phyloP scores from a whole-genome alignment of 2,888 invertebrate species.

The Ctena decussata region DNA sequence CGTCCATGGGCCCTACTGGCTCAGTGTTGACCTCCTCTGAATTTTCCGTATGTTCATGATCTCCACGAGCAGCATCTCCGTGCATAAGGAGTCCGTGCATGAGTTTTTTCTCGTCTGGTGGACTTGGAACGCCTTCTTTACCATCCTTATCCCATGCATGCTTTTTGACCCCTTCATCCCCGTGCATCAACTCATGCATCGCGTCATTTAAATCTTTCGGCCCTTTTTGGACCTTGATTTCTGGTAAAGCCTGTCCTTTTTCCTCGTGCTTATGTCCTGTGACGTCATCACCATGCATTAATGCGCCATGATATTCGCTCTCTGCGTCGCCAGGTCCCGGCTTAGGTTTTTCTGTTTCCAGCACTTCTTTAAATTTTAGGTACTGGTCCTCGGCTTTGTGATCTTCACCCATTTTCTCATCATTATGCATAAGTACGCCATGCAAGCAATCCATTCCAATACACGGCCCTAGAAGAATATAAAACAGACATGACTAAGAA shows the following conservation, averaged over 20 bases:
- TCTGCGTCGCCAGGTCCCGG: conserved; percentile 67
- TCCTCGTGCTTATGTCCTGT: conserved; percentile 58
- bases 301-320: conserved; percentile 71
- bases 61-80: conserved; percentile 50
- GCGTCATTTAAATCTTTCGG: conserved; percentile 58
- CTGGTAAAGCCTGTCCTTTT: conserved; percentile 27
- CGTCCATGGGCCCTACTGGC: conserved; percentile 36
- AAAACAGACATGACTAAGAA: neutral
- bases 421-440: conserved; percentile 77
- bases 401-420: conserved; percentile 61
- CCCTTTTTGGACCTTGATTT: conserved; percentile 28
- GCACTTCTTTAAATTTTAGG: conserved; percentile 54
- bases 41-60: neutral
- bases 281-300: conserved; percentile 76
- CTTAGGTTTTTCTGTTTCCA: conserved; percentile 38
- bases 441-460: conserved; percentile 74
- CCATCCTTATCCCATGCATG: neutral
- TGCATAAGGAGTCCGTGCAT: conserved; percentile 74
- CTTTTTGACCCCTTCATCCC: conserved; percentile 17
- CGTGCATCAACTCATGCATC: conserved; percentile 19
- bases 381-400: conserved; percentile 70
- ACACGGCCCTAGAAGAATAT: conserved; percentile 63
- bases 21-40: neutral
- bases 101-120: conserved; percentile 48
- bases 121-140: neutral